phyloP scores from a whole-genome alignment of 1,140 invertebrate genomes.

The Lordiphosa clarofinis region DNA sequence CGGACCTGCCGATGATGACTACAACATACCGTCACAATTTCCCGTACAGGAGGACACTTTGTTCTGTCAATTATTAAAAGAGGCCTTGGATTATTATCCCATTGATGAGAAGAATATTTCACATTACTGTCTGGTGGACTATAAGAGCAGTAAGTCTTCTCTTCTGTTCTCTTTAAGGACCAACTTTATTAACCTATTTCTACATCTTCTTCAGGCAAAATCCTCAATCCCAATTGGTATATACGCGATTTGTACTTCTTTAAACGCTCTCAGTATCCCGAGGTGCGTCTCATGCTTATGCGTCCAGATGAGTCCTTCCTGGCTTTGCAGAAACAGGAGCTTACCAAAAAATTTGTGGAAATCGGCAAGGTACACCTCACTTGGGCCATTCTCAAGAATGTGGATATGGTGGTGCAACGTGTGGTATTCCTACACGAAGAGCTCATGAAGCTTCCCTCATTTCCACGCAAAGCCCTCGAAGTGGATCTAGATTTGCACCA shows the following conservation, averaged over 20 bases:
- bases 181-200: neutral
- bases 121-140: conserved; percentile 97
- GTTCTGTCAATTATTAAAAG: conserved; percentile 96
- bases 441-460: conserved; percentile 98
- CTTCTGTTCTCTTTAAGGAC: conserved; percentile 30
- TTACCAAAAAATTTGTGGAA: conserved; percentile 97
- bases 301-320: conserved; percentile 94
- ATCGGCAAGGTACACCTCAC: conserved; percentile 95
- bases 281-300: conserved; percentile 96
- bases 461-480: conserved; percentile 98
- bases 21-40: conserved; percentile 98
- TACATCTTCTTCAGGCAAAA: conserved; percentile 47
- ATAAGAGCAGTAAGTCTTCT: conserved; percentile 94
- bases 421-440: conserved; percentile 99
- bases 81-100: conserved; percentile 98
- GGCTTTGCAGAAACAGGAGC: conserved; percentile 94
- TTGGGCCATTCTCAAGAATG: conserved; percentile 94
- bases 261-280: conserved; percentile 98
- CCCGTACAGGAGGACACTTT: conserved; percentile 99
- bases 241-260: conserved; percentile 99
- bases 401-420: conserved; percentile 95
- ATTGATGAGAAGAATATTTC: conserved; percentile 94
- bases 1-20: conserved; percentile 87
- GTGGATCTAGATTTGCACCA: conserved; percentile 96
- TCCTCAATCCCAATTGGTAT: conserved; percentile 91